phyloP scores from a whole-genome alignment of 2,797 vertebrate genomes.

The Falco naumanni region DNA sequence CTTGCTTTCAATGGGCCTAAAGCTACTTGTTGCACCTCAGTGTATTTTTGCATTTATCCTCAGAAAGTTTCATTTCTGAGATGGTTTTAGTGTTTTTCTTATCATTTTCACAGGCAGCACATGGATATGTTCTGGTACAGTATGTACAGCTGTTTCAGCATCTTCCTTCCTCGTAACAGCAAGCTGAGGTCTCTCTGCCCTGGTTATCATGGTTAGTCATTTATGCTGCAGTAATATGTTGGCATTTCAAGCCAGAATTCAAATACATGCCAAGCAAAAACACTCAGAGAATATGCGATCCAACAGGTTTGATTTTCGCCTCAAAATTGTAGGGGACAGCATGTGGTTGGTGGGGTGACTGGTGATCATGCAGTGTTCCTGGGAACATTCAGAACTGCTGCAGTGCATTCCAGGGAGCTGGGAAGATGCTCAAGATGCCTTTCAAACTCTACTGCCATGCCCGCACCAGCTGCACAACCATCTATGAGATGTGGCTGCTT shows the following conservation, averaged over 20 bases:
- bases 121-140: background rate
- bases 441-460: accelerated
- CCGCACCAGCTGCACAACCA: accelerated
- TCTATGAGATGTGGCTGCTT: background rate
- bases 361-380: background rate
- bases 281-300: background rate
- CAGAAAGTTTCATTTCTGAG: background rate
- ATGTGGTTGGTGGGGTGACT: background rate
- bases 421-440: accelerated
- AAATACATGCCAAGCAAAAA: background rate
- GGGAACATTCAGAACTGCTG: background rate
- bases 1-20: background rate
- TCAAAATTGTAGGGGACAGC: accelerated
- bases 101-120: background rate
- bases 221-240: background rate
- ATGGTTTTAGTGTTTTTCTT: background rate
- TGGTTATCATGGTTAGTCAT: accelerated
- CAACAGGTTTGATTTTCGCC: background rate
- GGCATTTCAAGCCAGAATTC: background rate
- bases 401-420: accelerated
- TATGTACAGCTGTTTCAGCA: background rate
- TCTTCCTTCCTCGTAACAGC: no score
- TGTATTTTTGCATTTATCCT: background rate
- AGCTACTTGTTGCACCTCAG: no score
- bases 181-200: background rate